phyloP scores from a whole-genome alignment of 2,888 invertebrate species.

The Zygogramma bicolorata region DNA sequence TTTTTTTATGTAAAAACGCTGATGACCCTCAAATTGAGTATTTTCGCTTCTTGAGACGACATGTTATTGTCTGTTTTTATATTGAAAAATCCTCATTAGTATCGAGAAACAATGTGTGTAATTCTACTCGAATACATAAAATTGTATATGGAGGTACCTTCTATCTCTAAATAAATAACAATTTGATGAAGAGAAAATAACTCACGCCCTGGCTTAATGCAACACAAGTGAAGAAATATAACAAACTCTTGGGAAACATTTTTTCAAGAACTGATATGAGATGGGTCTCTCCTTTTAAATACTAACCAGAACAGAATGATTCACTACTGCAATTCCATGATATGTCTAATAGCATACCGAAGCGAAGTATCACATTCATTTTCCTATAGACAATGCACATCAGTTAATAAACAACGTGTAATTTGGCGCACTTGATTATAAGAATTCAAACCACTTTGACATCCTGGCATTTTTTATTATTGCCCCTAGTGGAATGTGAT shows the following conservation, averaged over 20 bases:
- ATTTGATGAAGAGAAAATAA: too few relatives aligned
- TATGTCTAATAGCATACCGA: background rate
- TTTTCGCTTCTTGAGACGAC: too few relatives aligned
- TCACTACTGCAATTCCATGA: background rate
- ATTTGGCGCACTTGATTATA: background rate
- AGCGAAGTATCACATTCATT: too few relatives aligned
- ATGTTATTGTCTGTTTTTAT: too few relatives aligned
- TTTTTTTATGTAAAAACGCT: too few relatives aligned
- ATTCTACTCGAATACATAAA: too few relatives aligned
- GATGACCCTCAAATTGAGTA: too few relatives aligned
- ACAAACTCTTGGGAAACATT: slow-evolving; percentile 22
- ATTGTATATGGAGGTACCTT: too few relatives aligned
- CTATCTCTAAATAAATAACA: too few relatives aligned
- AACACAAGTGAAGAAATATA: background rate
- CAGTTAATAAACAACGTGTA: slow-evolving; percentile 13
- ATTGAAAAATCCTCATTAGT: too few relatives aligned
- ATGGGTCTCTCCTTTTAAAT: slow-evolving; percentile 14
- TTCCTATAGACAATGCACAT: background rate
- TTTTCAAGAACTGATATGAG: slow-evolving; percentile 16
- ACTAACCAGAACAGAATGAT: slow-evolving; percentile 8
- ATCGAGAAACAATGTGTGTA: too few relatives aligned
- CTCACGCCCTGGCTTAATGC: slow-evolving; percentile 16
- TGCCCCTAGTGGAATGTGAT: slow-evolving; percentile 4
- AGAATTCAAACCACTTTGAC: slow-evolving; percentile 13
- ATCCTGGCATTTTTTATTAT: slow-evolving; percentile 23